Base-by-base conservation (phyloP, 2,888 invertebrate species). In the Monoplex corrugatus region DNA sequence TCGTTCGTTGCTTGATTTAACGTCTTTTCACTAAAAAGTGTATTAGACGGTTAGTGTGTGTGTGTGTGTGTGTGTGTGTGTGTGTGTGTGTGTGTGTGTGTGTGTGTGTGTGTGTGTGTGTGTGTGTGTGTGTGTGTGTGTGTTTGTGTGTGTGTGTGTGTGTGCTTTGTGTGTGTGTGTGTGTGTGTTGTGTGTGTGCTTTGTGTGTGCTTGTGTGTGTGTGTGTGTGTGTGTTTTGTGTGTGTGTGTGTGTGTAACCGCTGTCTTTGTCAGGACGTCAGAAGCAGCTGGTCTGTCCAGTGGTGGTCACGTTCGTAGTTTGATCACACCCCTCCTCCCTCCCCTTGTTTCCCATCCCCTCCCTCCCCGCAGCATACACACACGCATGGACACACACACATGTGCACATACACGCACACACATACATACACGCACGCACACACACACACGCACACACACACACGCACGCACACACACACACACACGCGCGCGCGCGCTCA, bases 381-480 rank as follows among this genome's bases (percentile, higher is more conserved):
- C 68, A 68, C 68, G n/a, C 68, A 68, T n/a, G n/a, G 28, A 68
- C 68, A 68, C 68, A 68, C 68, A 68, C 68, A 68, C 68, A 68
- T n/a, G n/a, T n/a, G n/a, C 68, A 68, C 68, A 68, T n/a, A 68
- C 68, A 68, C 10, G n/a, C 68, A 68, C 68, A 68, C 68, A 68
- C 68, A 68, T n/a, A 68, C 68, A 68, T n/a, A 68, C 50, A 50
- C 50, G 19, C 50, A 50, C 50, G 19, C 50, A 50, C 50, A 50
- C 50, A 50, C 50, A 50, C 50, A 50, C 50, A 50, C 50, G 19
- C 50, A 50, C 50, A 50, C 50, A 50, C 50, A 50, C 50, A 50
- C 50, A 50, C 50, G 19, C 50, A 50, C 50, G 19, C 50, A 50
- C 50, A 50, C 50, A 50, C 50, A 50, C 50, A 50, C 50, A 50